These are phyloP conservation scores for Lampropteryx suffumata DNA, from an alignment of 2,888 invertebrate genomes.

Conservation along the genomic window DNA sequence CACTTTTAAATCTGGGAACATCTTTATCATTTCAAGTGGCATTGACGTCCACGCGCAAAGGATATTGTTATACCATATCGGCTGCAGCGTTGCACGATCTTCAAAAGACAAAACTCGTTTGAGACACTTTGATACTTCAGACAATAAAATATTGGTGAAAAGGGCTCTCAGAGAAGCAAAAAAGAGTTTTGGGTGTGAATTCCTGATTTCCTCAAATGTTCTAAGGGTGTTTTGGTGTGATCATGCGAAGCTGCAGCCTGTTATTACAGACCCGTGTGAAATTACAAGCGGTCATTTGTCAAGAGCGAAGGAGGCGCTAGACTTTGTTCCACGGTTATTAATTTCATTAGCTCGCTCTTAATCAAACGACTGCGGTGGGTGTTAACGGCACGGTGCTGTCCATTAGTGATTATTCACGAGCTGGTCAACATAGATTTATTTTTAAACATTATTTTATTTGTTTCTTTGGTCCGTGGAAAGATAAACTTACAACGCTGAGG, in stretches of 20 bases:
- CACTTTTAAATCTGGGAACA: conserved; percentile 22
- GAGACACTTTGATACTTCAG: too few relatives aligned
- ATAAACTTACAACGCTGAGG: not conserved
- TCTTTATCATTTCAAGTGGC: conserved; percentile 24
- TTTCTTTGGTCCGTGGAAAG: not conserved
- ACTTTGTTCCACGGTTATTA: conserved; percentile 71
- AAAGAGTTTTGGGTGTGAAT: too few relatives aligned
- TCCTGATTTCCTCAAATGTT: too few relatives aligned
- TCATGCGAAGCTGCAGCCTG: conserved; percentile 31
- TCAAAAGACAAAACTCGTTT: too few relatives aligned
- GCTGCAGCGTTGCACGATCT: not conserved
- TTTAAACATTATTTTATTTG: conserved; percentile 12
- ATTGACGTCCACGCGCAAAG: conserved; percentile 20
- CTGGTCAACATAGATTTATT: conserved; percentile 12
- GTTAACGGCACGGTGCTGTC: conserved; percentile 50
- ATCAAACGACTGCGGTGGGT: conserved; percentile 66
- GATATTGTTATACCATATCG: not conserved
- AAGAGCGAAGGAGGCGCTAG: conserved; percentile 66
- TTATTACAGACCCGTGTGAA: conserved; percentile 72
- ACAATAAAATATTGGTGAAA: too few relatives aligned
- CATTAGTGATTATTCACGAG: conserved; percentile 53
- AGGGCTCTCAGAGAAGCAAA: too few relatives aligned
- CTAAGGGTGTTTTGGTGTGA: not conserved
- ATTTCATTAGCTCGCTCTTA: conserved; percentile 78
- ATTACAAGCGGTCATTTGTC: conserved; percentile 80